A percentile compares a stretch with the other conserved stretches of the same genome.
Evolutionary conservation across 2,888 invertebrate species (phyloP).

Genomic region (Drosophila stalkeri): DNA sequence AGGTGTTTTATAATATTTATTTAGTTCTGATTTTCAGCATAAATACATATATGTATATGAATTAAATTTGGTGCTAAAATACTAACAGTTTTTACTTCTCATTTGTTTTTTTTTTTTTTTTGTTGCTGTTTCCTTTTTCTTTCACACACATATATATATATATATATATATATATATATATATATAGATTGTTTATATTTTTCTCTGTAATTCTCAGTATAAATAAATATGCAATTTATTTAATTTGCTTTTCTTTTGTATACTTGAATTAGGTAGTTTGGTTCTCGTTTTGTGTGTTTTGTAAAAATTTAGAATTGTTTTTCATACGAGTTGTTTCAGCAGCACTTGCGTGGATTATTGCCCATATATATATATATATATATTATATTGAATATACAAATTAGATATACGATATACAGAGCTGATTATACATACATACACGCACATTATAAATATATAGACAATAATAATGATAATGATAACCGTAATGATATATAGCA

Average conservation of each 20-base stretch:
- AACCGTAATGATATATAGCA: slow-evolving; percentile 63
- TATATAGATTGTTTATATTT: slow-evolving; percentile 30
- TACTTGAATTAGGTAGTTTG: slow-evolving; percentile 66
- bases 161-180: slow-evolving; percentile 25
- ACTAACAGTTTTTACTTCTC: slow-evolving; percentile 79
- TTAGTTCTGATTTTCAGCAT: slow-evolving; percentile 58
- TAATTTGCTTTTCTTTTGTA: slow-evolving; percentile 50
- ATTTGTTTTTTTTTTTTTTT: slow-evolving; percentile 30
- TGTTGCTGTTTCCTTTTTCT: slow-evolving; percentile 23
- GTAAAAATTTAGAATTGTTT: slow-evolving; percentile 78
- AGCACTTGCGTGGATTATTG: slow-evolving; percentile 81
- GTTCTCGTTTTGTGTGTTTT: slow-evolving; percentile 53
- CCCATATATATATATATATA: slow-evolving; percentile 23
- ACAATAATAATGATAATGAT: slow-evolving; percentile 46
- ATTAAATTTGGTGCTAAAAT: slow-evolving; percentile 83
- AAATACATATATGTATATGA: slow-evolving; percentile 65
- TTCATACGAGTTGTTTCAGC: slow-evolving; percentile 59
- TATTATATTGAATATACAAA: neutral
- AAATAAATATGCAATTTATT: slow-evolving; percentile 66
- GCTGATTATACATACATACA: slow-evolving; percentile 49
- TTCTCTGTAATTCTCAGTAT: slow-evolving; percentile 52
- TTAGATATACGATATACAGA: slow-evolving; percentile 44
- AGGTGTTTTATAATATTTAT: slow-evolving; percentile 34
- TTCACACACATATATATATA: neutral
- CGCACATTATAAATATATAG: slow-evolving; percentile 42